Evolutionary conservation across 2,113 vertebrate species (phyloP), one percentile per base, ranked within the genome.

Genomic region (cattle (Bos taurus)): DNA sequence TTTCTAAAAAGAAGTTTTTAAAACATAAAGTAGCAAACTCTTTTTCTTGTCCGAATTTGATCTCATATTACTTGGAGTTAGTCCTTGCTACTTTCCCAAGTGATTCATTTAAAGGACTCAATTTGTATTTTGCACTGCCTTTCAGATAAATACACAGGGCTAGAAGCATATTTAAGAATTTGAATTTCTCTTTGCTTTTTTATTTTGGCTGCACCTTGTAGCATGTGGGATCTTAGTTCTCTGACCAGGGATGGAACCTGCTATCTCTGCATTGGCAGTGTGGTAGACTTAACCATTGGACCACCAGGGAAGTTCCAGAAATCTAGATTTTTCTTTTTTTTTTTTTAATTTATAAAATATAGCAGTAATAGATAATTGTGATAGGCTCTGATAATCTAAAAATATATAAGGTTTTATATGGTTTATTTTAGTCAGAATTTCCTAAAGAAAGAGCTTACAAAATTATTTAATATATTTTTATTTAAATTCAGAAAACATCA

Each of bases 21-120:
- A 80, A 87, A 26, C 8, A 92, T 6, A 5, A 10, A 5, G 33
- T 28, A 89, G 25, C 33, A 94, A 97, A 86, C 56, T 50, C 1
- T 23, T 98, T 96, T 97, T 86, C 40, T 92, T 97, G 94, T 71
- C 59, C 88, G 40, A 54, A 17, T 23, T 54, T 92, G 84, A 84
- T 82, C 80, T 97, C 62, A 87, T 12, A 26, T 88, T 83, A 30
- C 60, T 82, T 93, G 26, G 50, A 88, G 5, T 19, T 78, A 60
- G 28, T 80, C 15, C 0, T 19, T 48, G 46, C 81, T 56, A 30
- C 43, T 56, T 94, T 74, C 48, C 26, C 36, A 64, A 93, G 88
- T 78, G 57, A 19, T 40, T 62, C 21, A 1, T 54, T 78, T 84
- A 89, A n/a, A 84, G 7, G 33, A 33, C 7, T n/a, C 15, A 14